Conservation (phyloP, 2,888 invertebrate species). For the Brassicogethes aeneus region DNA sequence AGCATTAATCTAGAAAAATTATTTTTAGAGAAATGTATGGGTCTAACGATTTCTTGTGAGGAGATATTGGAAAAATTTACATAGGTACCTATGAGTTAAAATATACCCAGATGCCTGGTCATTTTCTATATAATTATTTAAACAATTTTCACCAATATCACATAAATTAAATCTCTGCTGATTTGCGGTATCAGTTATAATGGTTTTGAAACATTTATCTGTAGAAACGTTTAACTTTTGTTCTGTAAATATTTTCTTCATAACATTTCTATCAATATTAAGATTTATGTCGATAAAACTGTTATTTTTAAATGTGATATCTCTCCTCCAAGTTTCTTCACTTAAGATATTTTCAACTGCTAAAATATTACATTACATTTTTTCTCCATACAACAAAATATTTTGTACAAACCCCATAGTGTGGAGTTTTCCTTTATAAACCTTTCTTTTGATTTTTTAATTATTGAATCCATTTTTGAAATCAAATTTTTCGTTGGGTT, state of each 20-base stretch:
- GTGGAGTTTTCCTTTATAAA: not conserved
- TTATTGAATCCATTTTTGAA: not conserved
- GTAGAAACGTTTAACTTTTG: not conserved
- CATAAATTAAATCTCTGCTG: not conserved
- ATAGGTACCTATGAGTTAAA: not conserved
- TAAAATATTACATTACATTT: not conserved
- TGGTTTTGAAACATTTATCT: not conserved
- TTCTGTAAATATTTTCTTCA: too few relatives aligned
- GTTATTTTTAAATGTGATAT: not conserved
- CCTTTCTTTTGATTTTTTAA: not conserved
- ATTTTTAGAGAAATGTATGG: too few relatives aligned
- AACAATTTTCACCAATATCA: not conserved
- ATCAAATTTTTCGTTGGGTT: too few relatives aligned
- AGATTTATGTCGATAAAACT: too few relatives aligned
- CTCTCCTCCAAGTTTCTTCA: not conserved
- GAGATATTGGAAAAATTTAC: too few relatives aligned
- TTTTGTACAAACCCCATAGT: too few relatives aligned
- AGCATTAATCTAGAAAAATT: conserved; percentile 20
- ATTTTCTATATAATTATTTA: not conserved
- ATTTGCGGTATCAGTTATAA: not conserved
- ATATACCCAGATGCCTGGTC: not conserved
- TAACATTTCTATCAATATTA: too few relatives aligned
- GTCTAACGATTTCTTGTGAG: too few relatives aligned
- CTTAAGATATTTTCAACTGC: not conserved
- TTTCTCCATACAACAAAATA: not conserved